Base-by-base conservation (phyloP, 23 tunicate species). In the Diplosoma virens region DNA sequence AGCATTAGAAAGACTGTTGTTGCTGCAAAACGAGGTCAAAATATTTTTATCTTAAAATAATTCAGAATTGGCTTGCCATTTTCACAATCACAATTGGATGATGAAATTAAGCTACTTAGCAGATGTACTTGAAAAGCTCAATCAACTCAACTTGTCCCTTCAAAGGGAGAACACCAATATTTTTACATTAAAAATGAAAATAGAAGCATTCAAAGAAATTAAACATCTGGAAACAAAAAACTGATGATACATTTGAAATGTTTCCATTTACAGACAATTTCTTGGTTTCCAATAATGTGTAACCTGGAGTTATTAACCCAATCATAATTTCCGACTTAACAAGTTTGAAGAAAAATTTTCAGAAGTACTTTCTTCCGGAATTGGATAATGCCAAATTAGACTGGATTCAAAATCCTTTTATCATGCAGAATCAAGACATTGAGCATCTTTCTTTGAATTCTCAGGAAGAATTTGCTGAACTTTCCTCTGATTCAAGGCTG, bases 41-140 rank as follows among this genome's bases (percentile, higher is more conserved):
- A 61, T 77, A 60, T 77, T 77, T 77, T 58, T 41, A 14, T 41
- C 50, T 1, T 5, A 60, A 58, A 61, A 77, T 25, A 77, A 77
- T 33, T 63, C 82, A 63, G 82, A 77, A 1, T 77, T 77, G 82
- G 74, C 61, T 25, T 46, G 34, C 73, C 74, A 77, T 77, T 35
- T 77, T 77, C 73, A 35, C 73, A 63, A 77, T 60, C 25, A 61
- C 1, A 36, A 56, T 34, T 77, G 74, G 73, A n/a, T 77, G 82
- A 21, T 77, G 82, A 77, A 77, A 61, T 77, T 77, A 63, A 60
- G 82, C 58, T 77, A 77, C 58, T 77, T 60, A 35, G 60, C 73
- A 77, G 73, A 77, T 77, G 25, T 77, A 66, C 58, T 77, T 61
- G 74, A 77, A 77, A 77, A 77, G 28, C 82, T 77, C 26, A 77